Conservation (phyloP, 2,797 vertebrate species). For the Crenuchus spilurus region DNA sequence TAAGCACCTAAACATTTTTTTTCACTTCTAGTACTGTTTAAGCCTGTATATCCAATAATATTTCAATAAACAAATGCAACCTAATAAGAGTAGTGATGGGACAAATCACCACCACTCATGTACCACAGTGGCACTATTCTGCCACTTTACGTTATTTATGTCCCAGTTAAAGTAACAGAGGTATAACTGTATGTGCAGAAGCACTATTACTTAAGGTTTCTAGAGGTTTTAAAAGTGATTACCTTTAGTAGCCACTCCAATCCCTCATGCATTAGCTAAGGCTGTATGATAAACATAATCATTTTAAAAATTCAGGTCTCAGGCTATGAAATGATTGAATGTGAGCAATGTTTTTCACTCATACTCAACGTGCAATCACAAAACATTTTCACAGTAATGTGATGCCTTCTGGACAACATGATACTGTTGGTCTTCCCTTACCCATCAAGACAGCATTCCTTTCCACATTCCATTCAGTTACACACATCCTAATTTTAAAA, state of each 20-base stretch:
- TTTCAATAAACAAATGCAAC: not conserved
- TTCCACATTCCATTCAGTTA: no score
- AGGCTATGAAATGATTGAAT: constrained; percentile 26
- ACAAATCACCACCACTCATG: not conserved
- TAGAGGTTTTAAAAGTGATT: constrained; percentile 12
- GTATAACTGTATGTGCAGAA: not conserved
- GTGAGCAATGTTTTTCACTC: constrained; percentile 14
- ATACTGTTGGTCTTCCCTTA: not conserved
- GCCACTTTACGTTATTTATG: constrained; percentile 22
- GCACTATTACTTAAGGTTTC: constrained; percentile 9
- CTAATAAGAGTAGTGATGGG: not conserved
- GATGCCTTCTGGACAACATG: constrained; percentile 2
- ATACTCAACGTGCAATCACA: constrained; percentile 16
- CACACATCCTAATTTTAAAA: not conserved
- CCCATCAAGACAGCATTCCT: not conserved
- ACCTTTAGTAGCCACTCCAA: constrained; percentile 6
- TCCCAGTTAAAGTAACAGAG: constrained; percentile 5
- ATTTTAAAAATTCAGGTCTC: constrained; percentile 30
- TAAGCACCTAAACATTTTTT: not conserved
- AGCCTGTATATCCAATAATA: not conserved
- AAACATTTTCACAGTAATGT: constrained; percentile 1
- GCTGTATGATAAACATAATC: constrained; percentile 20
- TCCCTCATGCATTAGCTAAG: constrained; percentile 3
- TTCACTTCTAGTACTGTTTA: not conserved
- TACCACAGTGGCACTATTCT: not conserved